A percentile compares a stretch with the other conserved stretches of the same genome.
These are phyloP conservation scores for Lepeophtheirus nordmannii DNA, from an alignment of 2,888 invertebrate genomes.

Conservation along the genomic window DNA sequence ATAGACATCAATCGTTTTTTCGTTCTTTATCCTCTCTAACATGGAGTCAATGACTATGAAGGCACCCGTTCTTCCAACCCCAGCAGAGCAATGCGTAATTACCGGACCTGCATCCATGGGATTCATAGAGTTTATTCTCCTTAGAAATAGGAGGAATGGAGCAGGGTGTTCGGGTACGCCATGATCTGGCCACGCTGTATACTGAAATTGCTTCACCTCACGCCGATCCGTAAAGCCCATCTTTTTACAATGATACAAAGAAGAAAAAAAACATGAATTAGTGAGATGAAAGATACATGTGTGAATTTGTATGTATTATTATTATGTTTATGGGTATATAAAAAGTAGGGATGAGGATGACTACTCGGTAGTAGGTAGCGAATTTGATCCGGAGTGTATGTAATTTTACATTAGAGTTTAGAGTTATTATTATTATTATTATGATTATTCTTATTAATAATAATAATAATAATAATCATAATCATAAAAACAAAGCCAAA, in stretches of 20 bases:
- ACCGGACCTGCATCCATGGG: conserved; percentile 84
- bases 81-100: conserved; percentile 76
- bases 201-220: conserved; percentile 92
- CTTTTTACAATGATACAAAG: conserved; percentile 34
- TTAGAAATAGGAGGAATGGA: conserved; percentile 88
- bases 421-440: too few relatives aligned
- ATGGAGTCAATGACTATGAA: conserved; percentile 98
- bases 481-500: too few relatives aligned
- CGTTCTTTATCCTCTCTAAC: conserved; percentile 90
- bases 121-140: conserved; percentile 76
- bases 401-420: too few relatives aligned
- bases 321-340: not conserved
- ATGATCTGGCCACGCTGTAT: conserved; percentile 99
- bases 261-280: not conserved
- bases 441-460: too few relatives aligned
- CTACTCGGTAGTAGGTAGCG: too few relatives aligned
- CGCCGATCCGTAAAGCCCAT: conserved; percentile 62
- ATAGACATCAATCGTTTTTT: conserved; percentile 95
- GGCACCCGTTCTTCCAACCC: conserved; percentile 73
- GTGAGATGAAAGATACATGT: too few relatives aligned
- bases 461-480: too few relatives aligned
- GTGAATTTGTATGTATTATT: not conserved
- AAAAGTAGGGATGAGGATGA: not conserved
- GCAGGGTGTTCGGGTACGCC: conserved; percentile 97
- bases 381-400: too few relatives aligned